A percentile compares a stretch with the other conserved stretches of the same genome.
These are phyloP conservation scores for Charanyca ferruginea DNA, from an alignment of 2,888 invertebrate genomes.

Conservation along the genomic window DNA sequence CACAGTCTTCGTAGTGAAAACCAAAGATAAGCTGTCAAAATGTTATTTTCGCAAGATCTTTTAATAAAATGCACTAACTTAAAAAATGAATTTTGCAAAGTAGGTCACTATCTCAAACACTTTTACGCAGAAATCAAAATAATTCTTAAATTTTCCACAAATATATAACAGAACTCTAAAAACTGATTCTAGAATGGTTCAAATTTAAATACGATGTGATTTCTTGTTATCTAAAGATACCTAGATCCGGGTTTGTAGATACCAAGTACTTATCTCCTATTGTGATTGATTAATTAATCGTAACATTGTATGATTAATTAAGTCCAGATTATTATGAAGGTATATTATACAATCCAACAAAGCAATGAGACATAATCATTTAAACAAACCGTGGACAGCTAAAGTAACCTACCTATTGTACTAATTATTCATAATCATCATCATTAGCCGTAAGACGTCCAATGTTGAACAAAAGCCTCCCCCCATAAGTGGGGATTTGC, in stretches of 20 bases:
- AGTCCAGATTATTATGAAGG: conserved; percentile 26
- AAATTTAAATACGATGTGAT: conserved; percentile 13
- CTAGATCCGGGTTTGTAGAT: conserved; percentile 20
- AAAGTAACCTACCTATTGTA: conserved; percentile 7
- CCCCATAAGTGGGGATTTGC: too few relatives aligned
- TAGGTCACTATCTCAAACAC: neutral
- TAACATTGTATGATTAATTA: conserved; percentile 30
- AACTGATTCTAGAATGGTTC: conserved; percentile 4
- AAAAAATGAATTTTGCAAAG: neutral
- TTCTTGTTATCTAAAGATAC: conserved; percentile 13
- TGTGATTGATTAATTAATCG: conserved; percentile 37
- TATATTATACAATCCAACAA: conserved; percentile 19
- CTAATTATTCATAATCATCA: too few relatives aligned
- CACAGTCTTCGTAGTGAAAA: neutral
- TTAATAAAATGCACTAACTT: neutral
- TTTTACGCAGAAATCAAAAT: too few relatives aligned
- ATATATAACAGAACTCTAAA: neutral
- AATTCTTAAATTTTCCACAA: neutral
- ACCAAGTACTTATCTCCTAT: conserved; percentile 26
- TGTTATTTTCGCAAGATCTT: neutral
- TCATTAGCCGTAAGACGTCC: too few relatives aligned
- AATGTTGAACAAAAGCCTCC: too few relatives aligned
- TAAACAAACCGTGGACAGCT: neutral
- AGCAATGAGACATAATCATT: conserved; percentile 7
- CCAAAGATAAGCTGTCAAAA: conserved; percentile 5